These are phyloP conservation scores for Cabera pusaria DNA, from an alignment of 2,888 invertebrate species.

Conservation along the genomic window DNA sequence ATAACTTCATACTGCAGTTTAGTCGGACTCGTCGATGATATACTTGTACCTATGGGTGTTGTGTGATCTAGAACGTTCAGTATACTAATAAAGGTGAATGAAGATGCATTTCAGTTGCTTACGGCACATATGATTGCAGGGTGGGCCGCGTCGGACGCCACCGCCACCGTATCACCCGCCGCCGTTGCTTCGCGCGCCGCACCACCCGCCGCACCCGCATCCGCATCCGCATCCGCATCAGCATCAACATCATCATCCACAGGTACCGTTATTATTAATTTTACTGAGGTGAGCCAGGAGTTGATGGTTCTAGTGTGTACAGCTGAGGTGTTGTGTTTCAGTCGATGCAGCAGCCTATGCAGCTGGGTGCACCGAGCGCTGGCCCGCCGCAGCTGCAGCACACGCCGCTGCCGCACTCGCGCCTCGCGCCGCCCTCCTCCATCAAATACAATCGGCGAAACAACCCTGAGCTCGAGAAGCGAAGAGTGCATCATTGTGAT, in stretches of 20 bases:
- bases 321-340: constrained; percentile 8
- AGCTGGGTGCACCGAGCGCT: constrained; percentile 42
- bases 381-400: constrained; percentile 42
- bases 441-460: constrained; percentile 96
- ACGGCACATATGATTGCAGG: constrained; percentile 65
- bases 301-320: too few species aligned
- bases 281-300: too few species aligned
- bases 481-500: constrained; percentile 98
- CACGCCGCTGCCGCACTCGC: constrained; percentile 52
- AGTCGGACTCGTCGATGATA: constrained; percentile 7
- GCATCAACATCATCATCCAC: constrained; percentile 56
- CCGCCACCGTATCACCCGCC: constrained; percentile 90
- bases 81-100: too few species aligned
- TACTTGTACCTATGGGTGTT: too few species aligned
- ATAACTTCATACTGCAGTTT: constrained; percentile 26
- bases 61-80: too few species aligned
- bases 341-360: constrained; percentile 45
- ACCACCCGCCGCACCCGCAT: constrained; percentile 51
- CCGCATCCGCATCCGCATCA: constrained; percentile 46
- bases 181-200: constrained; percentile 63
- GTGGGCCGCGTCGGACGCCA: constrained; percentile 87
- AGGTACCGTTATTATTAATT: constrained; percentile 40
- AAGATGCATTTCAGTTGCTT: too few species aligned
- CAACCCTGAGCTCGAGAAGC: constrained; percentile 97
- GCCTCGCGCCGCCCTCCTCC: constrained; percentile 60